Evolutionary conservation across 92 coral and sea anemone genomes (phyloP), one percentile per base, ranked within the genome.

Genomic region (Umimayanthus kanabou): DNA sequence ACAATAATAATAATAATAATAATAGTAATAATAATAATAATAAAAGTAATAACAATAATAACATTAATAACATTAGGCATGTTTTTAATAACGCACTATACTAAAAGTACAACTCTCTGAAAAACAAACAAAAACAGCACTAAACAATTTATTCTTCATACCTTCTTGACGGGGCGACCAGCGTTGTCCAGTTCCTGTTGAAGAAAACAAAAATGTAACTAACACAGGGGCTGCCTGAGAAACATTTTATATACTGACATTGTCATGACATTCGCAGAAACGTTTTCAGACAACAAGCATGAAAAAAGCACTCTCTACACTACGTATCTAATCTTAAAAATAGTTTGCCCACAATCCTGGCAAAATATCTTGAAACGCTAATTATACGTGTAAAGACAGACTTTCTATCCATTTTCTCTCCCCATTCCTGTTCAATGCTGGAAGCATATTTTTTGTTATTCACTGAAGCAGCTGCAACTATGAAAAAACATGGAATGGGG

Each of bases 81-180:
- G 5, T 42, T 42, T 6, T 42, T 42, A 4, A 42, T 4, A 42
- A 42, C 45, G 45, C 45, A 42, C 7, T 42, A 42, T 42, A 42
- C 45, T 6, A 42, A 42, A 47, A 47, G 11, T 47, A 13, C 58
- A 53, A 1, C 58, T 13, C 4, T 7, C 58, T 15, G 73, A 69
- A n/a, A 69, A 67, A 67, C 18, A 16, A 6, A 42, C 67, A 57
- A 18, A 23, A 11, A 50, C 13, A 40, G 16, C 10, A 57, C 18
- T 9, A 53, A 50, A 50, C 58, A 47, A 4, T 45, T 22, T 20
- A 39, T 22, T 30, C 18, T 76, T 47, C 88, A 43, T 66, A 96
- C 99, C 98, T 93, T 96, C 69, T 89, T 88, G 2, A 89, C 95
- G 9, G 99, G 99, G 33, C 95, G 89, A 37, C 99, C 99, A 85